Evolutionary conservation across 2,113 vertebrate genomes (phyloP), one percentile per base, ranked within the genome.

Genomic region (Dromaius novaehollandiae): DNA sequence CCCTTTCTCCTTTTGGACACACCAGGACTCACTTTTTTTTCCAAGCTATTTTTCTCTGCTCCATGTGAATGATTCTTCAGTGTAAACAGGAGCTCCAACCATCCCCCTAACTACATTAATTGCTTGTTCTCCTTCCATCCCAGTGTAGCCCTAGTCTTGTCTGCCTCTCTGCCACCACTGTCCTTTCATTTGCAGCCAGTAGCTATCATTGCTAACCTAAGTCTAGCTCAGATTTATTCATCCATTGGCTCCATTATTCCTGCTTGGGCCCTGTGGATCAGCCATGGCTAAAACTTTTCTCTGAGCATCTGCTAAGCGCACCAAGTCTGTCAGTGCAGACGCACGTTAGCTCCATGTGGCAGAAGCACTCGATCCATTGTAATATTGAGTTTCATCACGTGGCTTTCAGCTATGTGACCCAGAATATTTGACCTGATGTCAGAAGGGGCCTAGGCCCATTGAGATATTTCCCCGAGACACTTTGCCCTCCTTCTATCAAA

Each of bases 391-490:
- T 98, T 97, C 97, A 92, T 68, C 95, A 83, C 6, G 78, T 96
- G 89, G 95, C 88, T 96, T 95, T 84, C 55, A 70, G 82, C 53
- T 98, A 96, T 95, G 96, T 91, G 96, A 96, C 95, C 97, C 60
- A 25, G 94, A 97, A 97, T 96, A 97, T 97, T 97, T 98, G 96
- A 94, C 92, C 86, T 46, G 42, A 92, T 96, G 92, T 97, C 95
- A 97, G 74, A 93, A 89, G 69, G 86, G 86, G 89, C 85, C 90
- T 86, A 20, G 58, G 93, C 81, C 93, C 89, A 36, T 36, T 38
- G 82, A 96, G 86, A 85, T 91, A 91, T 97, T 95, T 93, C 90
- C 92, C 75, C 64, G 13, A 96, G 76, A 96, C 94, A 91, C 78
- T 44, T 87, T 89, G 89, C 86, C 90, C 90, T 97, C 90, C 78